phyloP scores from a whole-genome alignment of 2,113 vertebrate genomes.

The Macrotis lagotis region DNA sequence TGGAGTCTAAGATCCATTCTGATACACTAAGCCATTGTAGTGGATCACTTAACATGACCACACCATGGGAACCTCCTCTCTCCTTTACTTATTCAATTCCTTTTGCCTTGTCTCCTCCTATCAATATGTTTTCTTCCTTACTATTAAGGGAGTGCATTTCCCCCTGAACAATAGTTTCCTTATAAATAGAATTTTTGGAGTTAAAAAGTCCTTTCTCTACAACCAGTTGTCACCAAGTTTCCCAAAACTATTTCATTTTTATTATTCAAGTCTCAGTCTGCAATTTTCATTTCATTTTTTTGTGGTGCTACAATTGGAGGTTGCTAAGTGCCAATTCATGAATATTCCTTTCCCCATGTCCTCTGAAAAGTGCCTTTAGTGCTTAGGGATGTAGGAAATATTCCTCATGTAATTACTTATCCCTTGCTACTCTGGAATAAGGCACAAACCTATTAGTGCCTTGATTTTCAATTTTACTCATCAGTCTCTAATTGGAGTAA shows the following conservation, averaged over 20 bases:
- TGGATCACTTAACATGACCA: background rate
- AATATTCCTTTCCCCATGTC: background rate
- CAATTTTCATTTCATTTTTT: background rate
- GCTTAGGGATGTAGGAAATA: background rate
- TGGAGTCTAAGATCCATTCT: background rate
- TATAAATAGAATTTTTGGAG: background rate
- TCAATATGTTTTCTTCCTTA: background rate
- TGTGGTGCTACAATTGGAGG: background rate
- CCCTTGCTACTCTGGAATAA: background rate
- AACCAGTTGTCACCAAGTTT: background rate
- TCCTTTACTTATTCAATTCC: background rate
- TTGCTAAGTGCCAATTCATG: background rate
- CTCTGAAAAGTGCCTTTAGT: background rate
- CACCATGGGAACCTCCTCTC: background rate
- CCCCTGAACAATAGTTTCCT: background rate
- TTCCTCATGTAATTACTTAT: background rate
- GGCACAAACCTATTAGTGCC: background rate
- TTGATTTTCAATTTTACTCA: background rate
- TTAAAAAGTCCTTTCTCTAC: background rate
- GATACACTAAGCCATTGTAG: background rate
- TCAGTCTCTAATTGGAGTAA: background rate
- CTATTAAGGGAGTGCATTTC: background rate
- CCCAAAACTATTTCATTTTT: background rate
- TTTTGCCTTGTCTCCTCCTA: background rate
- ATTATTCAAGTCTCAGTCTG: background rate